phyloP scores from a whole-genome alignment of 2,797 vertebrate species.

The Anisognathus igniventris region DNA sequence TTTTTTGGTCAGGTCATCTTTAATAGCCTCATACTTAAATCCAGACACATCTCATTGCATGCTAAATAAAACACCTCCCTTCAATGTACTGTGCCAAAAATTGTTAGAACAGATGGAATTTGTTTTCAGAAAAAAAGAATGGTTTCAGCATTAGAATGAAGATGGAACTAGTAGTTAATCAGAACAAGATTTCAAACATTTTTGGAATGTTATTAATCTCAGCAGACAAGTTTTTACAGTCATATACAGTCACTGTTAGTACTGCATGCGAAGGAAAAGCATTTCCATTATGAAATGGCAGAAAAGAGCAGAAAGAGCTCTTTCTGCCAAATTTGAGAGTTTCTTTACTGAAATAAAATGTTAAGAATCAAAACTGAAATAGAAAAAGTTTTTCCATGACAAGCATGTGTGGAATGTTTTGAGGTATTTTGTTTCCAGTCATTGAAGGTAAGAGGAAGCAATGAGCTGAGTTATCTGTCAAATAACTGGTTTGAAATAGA shows the following conservation, averaged over 20 bases:
- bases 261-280: neutral
- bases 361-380: constrained; percentile 3
- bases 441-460: neutral
- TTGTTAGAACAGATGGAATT: constrained; percentile 6
- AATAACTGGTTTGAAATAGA: neutral
- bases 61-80: constrained; percentile 17
- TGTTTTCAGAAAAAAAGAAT: constrained; percentile 5
- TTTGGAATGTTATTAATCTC: neutral
- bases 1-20: neutral
- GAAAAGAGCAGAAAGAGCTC: neutral
- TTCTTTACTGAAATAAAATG: neutral
- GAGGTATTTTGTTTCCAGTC: neutral
- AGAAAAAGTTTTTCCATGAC: neutral
- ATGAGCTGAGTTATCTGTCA: neutral
- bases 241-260: neutral
- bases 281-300: neutral
- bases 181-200: constrained; percentile 41
- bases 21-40: neutral
- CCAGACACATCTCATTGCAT: neutral
- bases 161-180: neutral
- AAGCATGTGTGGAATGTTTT: neutral
- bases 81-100: neutral
- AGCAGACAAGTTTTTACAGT: constrained; percentile 12
- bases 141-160: neutral
- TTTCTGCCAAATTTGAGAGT: neutral